Evolutionary conservation across 2,888 invertebrate genomes (phyloP), one percentile per base, ranked within the genome.

Genomic region (Drosophila fungiperda): DNA sequence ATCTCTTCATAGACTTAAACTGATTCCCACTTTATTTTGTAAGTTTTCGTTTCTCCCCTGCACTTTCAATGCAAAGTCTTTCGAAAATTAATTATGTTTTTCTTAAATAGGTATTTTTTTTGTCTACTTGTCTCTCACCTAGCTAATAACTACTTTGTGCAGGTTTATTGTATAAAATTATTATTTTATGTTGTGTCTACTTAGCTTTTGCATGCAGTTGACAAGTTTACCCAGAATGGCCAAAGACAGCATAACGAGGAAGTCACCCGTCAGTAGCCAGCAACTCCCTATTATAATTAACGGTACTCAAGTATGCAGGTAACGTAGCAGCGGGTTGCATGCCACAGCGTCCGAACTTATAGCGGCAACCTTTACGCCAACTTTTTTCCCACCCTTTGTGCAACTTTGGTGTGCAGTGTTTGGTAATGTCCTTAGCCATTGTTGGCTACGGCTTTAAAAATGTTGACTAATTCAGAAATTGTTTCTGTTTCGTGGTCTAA

Each of bases 291-390:
- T 62, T 49, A 33, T 53, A 62, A 76, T 68, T 66, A 60, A 62
- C 38, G 33, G 40, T 32, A 72, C 81, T 78, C 73, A 52, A 42
- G 53, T 40, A 65, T 76, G 71, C 77, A 67, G 60, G 29, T 62
- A 50, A 20, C 23, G 74, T 54, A 33, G 60, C 59, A 57, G 20
- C 38, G 29, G 53, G 63, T 64, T 55, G 54, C 54, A 61, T 64
- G 72, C 72, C 59, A 38, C 66, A 61, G 33, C 35, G 50, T 9
- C n/a, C 32, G 26, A 54, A 59, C 7, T 48, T 55, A n/a, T 5
- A 55, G 35, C 36, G 48, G 61, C 20, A 48, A 20, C 33, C 9
- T 17, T 6, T 7, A 9, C 11, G 3, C 12, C 5, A 26, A 26
- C 26, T 3, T 2, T 23, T 11, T 20, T 20, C 8, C 15, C 53